Percentiles rank a stretch among this genome's conserved stretches.
phyloP scores from a whole-genome alignment of 1,140 invertebrate species.

The Chrysopa pallens region DNA sequence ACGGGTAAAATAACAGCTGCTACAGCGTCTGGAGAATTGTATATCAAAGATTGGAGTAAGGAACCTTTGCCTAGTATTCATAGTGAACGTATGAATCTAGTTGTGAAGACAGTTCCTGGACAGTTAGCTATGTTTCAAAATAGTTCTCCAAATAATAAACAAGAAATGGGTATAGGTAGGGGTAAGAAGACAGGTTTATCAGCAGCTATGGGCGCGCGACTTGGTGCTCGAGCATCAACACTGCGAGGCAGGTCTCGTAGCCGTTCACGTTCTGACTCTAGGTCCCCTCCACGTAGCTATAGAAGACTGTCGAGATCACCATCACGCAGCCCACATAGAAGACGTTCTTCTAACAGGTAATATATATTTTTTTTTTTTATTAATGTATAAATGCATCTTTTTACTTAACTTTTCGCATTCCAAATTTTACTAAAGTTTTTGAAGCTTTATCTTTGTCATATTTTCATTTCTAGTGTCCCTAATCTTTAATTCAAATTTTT shows the following conservation, averaged over 20 bases:
- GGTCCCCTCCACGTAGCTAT: constrained; percentile 9
- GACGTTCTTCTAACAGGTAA: constrained; percentile 5
- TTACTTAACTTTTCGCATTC: constrained; percentile 13
- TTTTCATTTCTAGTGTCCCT: no score
- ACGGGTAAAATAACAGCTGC: constrained; percentile 84
- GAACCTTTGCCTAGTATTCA: constrained; percentile 76
- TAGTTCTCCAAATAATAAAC: constrained; percentile 14
- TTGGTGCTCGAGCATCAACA: constrained; percentile 27
- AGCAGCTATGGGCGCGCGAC: constrained; percentile 29
- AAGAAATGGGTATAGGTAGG: constrained; percentile 11
- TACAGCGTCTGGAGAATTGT: constrained; percentile 66
- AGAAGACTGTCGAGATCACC: constrained; percentile 28
- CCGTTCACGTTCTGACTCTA: constrained; percentile 18
- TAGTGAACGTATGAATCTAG: constrained; percentile 46
- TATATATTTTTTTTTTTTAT: constrained; percentile 5
- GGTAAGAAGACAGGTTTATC: constrained; percentile 26
- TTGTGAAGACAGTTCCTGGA: constrained; percentile 27
- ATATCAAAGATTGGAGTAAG: constrained; percentile 78
- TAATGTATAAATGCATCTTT: constrained; percentile 17
- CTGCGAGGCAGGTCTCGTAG: constrained; percentile 17
- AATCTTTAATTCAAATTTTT: no score
- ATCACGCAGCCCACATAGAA: constrained; percentile 20
- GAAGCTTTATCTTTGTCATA: no score
- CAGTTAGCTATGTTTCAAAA: constrained; percentile 30
- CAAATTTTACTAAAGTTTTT: not conserved